Base-by-base conservation (phyloP, 1,140 invertebrate species). In the Bradysia coprophila region DNA sequence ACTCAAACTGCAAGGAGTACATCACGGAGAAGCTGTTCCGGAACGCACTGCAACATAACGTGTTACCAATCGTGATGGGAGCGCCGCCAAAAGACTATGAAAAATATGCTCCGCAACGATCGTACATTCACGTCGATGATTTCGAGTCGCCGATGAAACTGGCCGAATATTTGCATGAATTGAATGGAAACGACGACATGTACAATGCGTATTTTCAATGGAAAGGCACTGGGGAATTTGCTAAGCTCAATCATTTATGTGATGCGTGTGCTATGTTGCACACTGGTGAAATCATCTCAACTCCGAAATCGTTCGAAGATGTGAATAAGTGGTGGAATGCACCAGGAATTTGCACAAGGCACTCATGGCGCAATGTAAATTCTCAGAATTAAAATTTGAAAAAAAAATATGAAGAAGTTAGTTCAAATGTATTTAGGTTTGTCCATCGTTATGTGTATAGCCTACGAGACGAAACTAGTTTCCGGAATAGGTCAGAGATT, bases 21-120 rank as follows among this genome's bases (percentile, higher is more conserved):
- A 65, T 74, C 18, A 77, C 74, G 1, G 75, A 78, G 48, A 76
- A 76, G 48, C 54, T 80, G 31, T 71, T 66, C 51, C 52, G 59
- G 31, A 34, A 34, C 32, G 55, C 63, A 4, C 43, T 72, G 21
- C 47, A 59, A 46, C 49, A 66, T 46, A 50, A 64, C 34, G 52
- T 65, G 1, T 54, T 72, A 13, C 69, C 69, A 1, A 57, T 72
- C n/a, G 68, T 72, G 16, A 69, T 57, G 62, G 51, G 37, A 63
- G 59, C 0, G 59, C 75, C 50, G 70, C 72, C 43, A 54, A 46
- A 8, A 37, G 19, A 6, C 48, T 64, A 34, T 16, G 32, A 34
- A 11, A 4, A 16, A 34, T 16, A 34, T 13, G 62, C 65, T 2
- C 72, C 72, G 0, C 51, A 60, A 1, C 46, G 62, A 28, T 73